Evolutionary conservation across 2,888 invertebrate genomes (phyloP).

Genomic region (Atrina japonica): DNA sequence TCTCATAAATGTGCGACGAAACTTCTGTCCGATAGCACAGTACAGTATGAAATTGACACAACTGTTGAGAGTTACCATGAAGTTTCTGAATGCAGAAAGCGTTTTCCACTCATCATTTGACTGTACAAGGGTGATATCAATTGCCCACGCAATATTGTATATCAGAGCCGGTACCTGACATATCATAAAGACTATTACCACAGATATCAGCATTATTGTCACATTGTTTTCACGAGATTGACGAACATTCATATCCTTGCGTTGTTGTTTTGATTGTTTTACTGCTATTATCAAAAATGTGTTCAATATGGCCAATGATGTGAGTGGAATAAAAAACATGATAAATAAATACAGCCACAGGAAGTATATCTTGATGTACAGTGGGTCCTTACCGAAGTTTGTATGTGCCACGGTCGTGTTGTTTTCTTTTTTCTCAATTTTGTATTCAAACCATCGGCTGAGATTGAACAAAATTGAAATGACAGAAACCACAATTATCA

Average conservation of each 20-base stretch:
- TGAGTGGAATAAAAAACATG: constrained; percentile 96
- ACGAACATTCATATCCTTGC: constrained; percentile 92
- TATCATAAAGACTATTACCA: constrained; percentile 95
- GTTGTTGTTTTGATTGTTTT: constrained; percentile 92
- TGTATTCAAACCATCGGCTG: constrained; percentile 84
- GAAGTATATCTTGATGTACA: constrained; percentile 91
- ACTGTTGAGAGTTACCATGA: constrained; percentile 97
- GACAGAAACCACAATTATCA: constrained; percentile 90
- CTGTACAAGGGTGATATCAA: constrained; percentile 83
- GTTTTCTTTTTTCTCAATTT: constrained; percentile 47
- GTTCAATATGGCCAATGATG: constrained; percentile 93
- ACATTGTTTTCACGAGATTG: constrained; percentile 96
- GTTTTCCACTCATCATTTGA: constrained; percentile 83
- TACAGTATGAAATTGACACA: constrained; percentile 99
- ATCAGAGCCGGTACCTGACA: constrained; percentile 88
- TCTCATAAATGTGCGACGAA: constrained; percentile 83
- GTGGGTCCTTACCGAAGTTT: constrained; percentile 85
- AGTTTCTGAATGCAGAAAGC: constrained; percentile 84
- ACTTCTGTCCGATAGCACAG: constrained; percentile 98
- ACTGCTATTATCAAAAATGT: constrained; percentile 91
- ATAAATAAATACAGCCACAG: constrained; percentile 97
- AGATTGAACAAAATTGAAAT: constrained; percentile 93
- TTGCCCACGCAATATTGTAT: constrained; percentile 87
- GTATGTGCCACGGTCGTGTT: constrained; percentile 82
- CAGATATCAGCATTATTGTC: constrained; percentile 96